Evolutionary conservation across 2,888 invertebrate species (phyloP).

Genomic region (Polydesmus complanatus): DNA sequence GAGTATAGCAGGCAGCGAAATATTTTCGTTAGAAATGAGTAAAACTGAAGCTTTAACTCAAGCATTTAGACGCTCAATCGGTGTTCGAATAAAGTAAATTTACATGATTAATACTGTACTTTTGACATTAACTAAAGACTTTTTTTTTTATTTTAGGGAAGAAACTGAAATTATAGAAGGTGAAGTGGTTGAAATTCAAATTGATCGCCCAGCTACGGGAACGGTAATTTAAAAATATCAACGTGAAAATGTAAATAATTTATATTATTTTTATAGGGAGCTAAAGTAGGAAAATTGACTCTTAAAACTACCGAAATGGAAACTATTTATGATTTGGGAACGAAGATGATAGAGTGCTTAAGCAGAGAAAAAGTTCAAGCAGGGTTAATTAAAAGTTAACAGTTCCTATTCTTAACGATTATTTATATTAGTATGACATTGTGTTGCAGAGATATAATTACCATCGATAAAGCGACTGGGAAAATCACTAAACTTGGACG

Average conservation of each 20-base stretch:
- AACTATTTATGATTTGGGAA: conserved; percentile 94
- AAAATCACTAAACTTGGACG: conserved; percentile 80
- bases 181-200: conserved; percentile 93
- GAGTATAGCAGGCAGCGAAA: conserved; percentile 95
- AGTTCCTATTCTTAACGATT: background rate
- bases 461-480: conserved; percentile 96
- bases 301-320: conserved; percentile 99
- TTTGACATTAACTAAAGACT: background rate
- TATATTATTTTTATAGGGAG: conserved; percentile 39
- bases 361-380: conserved; percentile 77
- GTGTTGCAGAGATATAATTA: conserved; percentile 68
- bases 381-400: conserved; percentile 30
- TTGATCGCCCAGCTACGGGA: conserved; percentile 86
- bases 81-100: conserved; percentile 77
- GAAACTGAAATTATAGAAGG: conserved; percentile 98
- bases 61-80: conserved; percentile 71
- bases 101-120: background rate
- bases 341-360: conserved; percentile 93
- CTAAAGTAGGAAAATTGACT: conserved; percentile 82
- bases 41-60: conserved; percentile 97
- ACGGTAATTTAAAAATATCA: conserved; percentile 33
- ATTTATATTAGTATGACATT: background rate
- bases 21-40: conserved; percentile 96
- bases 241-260: background rate
- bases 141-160: conserved; percentile 47